These are phyloP conservation scores for Petrocephalus schoutedeni DNA, from an alignment of 2,797 vertebrate species.

Conservation along the genomic window DNA sequence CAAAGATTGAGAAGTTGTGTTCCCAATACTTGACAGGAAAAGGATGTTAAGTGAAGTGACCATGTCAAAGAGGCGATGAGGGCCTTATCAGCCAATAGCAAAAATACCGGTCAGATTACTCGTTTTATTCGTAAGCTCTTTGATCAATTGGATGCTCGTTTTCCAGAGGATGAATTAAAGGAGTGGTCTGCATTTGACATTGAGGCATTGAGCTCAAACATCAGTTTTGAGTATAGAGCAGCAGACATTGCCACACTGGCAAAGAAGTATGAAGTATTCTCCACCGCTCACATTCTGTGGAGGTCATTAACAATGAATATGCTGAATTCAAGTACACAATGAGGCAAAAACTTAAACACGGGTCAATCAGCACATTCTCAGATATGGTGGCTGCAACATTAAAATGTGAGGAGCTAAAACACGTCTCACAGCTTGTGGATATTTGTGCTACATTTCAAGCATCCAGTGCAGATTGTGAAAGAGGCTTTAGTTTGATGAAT, in stretches of 20 bases:
- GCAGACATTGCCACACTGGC: conserved; percentile 33
- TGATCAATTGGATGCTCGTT: conserved; percentile 37
- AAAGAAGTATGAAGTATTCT: conserved; percentile 40
- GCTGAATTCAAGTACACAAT: conserved; percentile 37
- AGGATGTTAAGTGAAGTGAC: conserved; percentile 33
- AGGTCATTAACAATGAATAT: conserved; percentile 34
- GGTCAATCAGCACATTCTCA: conserved; percentile 32
- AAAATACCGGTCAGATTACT: conserved; percentile 31
- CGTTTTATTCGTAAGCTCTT: conserved; percentile 32
- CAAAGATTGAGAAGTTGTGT: conserved; percentile 30
- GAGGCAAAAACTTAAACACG: conserved; percentile 35
- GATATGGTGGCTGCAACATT: conserved; percentile 33
- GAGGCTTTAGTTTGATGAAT: conserved; percentile 41
- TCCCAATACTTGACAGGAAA: conserved; percentile 28
- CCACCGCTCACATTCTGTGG: conserved; percentile 27
- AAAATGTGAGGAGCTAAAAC: conserved; percentile 34
- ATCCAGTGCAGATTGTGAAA: conserved; percentile 38
- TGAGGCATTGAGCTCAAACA: conserved; percentile 36
- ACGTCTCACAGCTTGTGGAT: conserved; percentile 37
- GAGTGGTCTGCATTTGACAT: conserved; percentile 45
- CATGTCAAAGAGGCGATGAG: conserved; percentile 28
- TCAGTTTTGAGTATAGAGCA: conserved; percentile 31
- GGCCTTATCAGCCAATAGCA: conserved; percentile 18
- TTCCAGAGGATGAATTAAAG: conserved; percentile 42
- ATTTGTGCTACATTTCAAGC: conserved; percentile 40